phyloP scores from a whole-genome alignment of 2,797 vertebrate genomes.

The Pipistrellus kuhlii region DNA sequence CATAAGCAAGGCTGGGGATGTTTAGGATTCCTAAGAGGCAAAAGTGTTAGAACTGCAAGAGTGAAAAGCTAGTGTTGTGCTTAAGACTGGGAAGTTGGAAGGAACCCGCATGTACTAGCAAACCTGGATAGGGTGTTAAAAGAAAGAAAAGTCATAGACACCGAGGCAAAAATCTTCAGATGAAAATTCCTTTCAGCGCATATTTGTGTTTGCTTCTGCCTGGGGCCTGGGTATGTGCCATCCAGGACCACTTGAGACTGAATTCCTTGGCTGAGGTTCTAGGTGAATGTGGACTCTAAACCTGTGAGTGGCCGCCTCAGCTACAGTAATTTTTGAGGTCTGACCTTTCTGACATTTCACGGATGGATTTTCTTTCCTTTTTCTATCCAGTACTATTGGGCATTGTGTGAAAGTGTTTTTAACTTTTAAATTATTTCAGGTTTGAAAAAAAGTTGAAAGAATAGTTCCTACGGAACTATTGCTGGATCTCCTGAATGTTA shows the following conservation, averaged over 20 bases:
- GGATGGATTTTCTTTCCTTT: background rate
- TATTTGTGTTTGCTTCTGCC: background rate
- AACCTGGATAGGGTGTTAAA: background rate
- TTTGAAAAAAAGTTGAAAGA: background rate
- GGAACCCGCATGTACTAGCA: background rate
- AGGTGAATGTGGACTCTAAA: background rate
- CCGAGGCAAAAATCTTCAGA: background rate
- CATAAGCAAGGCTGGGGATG: background rate
- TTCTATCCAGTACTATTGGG: background rate
- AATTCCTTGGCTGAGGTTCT: background rate
- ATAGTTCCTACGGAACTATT: background rate
- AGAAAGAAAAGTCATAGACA: background rate
- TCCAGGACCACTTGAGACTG: background rate
- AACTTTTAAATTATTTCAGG: background rate
- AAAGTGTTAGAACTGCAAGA: background rate
- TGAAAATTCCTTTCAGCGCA: background rate
- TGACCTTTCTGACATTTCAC: background rate
- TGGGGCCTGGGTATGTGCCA: background rate
- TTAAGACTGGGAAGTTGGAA: background rate
- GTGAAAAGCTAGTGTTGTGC: background rate
- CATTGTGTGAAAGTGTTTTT: background rate
- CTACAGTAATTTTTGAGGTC: background rate
- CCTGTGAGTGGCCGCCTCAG: background rate
- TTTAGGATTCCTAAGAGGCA: background rate
- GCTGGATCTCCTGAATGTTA: background rate